Evolutionary conservation across 2,888 invertebrate genomes (phyloP).

Genomic region (Alloscopus bannaensis): DNA sequence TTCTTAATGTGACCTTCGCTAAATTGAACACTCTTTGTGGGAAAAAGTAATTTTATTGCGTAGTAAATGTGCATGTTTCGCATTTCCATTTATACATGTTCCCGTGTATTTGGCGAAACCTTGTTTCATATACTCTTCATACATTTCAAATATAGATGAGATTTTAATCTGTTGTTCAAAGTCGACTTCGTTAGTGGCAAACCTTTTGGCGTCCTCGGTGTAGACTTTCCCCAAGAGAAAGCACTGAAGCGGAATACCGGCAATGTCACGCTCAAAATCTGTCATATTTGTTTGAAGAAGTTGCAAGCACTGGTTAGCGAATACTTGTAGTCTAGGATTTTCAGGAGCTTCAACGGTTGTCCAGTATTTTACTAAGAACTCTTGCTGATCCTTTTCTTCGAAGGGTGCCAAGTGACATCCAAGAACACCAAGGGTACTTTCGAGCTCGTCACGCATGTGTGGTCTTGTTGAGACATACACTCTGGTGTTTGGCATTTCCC

Average conservation of each 20-base stretch:
- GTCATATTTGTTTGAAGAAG: not conserved
- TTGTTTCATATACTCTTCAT: not conserved
- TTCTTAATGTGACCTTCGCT: too few relatives aligned
- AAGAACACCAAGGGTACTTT: not conserved
- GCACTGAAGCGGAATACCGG: conserved; percentile 15
- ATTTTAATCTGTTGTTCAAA: not conserved
- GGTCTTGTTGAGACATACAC: not conserved
- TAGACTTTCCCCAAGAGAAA: conserved; percentile 3
- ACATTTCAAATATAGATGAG: conserved; percentile 8
- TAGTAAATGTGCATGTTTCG: not conserved
- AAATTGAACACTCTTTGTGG: not conserved
- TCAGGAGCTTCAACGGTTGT: not conserved
- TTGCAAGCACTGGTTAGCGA: not conserved
- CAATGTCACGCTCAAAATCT: conserved; percentile 1
- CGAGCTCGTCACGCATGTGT: not conserved
- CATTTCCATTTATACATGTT: too few relatives aligned
- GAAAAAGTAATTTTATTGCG: not conserved
- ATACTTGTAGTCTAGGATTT: not conserved
- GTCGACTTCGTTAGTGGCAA: not conserved
- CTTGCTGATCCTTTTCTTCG: not conserved
- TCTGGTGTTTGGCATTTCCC: not conserved
- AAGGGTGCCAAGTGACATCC: conserved; percentile 4
- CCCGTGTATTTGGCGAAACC: not conserved
- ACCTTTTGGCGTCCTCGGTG: not conserved
- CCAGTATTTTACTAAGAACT: conserved; percentile 2